These are phyloP conservation scores for Hemicordylus capensis DNA, from an alignment of 2,113 vertebrate species.

Conservation along the genomic window DNA sequence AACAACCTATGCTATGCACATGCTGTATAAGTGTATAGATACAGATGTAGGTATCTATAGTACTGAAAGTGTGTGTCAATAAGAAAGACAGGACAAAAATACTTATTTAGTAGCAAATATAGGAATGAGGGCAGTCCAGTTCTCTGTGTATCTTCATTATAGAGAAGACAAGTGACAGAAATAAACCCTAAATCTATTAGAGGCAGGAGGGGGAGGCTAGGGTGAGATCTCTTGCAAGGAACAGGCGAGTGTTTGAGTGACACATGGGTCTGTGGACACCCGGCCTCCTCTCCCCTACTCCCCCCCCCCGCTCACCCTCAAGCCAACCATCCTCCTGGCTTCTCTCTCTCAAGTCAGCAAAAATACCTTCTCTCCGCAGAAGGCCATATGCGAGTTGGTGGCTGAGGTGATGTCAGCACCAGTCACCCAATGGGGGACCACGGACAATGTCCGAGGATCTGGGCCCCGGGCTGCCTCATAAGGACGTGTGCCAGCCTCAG, in stretches of 20 bases:
- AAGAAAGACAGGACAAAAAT: neutral
- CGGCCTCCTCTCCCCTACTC: conserved; percentile 11
- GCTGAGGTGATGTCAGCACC: conserved; percentile 34
- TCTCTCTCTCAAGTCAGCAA: conserved; percentile 71
- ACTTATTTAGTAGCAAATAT: conserved; percentile 11
- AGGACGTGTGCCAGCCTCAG: conserved; percentile 61
- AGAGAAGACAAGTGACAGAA: conserved; percentile 53
- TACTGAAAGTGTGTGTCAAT: neutral
- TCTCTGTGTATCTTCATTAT: conserved; percentile 36
- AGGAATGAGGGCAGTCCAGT: conserved; percentile 16
- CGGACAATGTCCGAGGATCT: conserved; percentile 21
- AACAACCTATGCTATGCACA: neutral
- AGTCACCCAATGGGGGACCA: conserved; percentile 40
- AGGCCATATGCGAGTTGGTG: conserved; percentile 42
- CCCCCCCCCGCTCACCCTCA: conserved; percentile 21
- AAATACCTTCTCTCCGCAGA: conserved; percentile 69
- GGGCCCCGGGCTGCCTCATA: conserved; percentile 68
- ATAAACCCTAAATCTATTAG: conserved; percentile 48
- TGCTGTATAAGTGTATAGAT: neutral
- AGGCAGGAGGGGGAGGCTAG: conserved; percentile 15
- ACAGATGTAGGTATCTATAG: neutral
- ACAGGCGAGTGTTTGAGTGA: conserved; percentile 66
- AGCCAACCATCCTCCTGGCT: conserved; percentile 32
- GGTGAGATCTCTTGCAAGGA: conserved; percentile 39
- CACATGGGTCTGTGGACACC: conserved; percentile 71